Base-by-base conservation (phyloP, 2,113 vertebrate genomes). In the Hippoglossus stenolepis region DNA sequence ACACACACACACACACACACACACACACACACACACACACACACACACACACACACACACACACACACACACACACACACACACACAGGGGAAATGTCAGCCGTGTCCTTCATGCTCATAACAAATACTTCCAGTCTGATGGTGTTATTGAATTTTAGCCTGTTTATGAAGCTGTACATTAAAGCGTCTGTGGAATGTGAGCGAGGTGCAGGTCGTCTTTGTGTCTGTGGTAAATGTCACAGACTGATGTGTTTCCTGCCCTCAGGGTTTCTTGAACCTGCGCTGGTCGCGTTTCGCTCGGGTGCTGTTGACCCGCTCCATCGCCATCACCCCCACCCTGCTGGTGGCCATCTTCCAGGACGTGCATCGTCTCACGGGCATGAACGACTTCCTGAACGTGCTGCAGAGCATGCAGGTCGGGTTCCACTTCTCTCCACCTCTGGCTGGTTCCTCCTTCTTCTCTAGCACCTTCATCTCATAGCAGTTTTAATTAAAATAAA, bases 361-460 rank as follows among this genome's bases (percentile, higher is more conserved):
- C 0, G 93, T 97, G 0, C 92, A 94, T 14, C 95, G 92, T 85
- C 88, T 99, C 6, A 99, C 97, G 0, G 97, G 96, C 31, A 99
- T 99, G 97, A 99, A 99, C 13, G 96, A 99, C 89, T 98, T 99
- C 92, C 91, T 99, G 1, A 99, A 99, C 0, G 96, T 98, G 11
- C 95, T 99, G 28, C 96, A 97, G 94, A 99, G 97, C 90, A 94
- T 98, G 65, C 97, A 99, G 96, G 63, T 65, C 21, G 82, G 88
- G 24, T 1, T 31, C 28, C 28, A 31, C 28, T 4, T 5, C 28
- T 31, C 28, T 31, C 28, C 28, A 31, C 28, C 28, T 31, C 28
- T 4, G 28, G 28, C 28, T 31, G 28, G 28, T 4, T 31, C 28
- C 28, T 31, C 28, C 28, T 31, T 31, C 28, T 31, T 31, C 28